Conservation (phyloP, 2,113 vertebrate species). For the Cochlearius cochlearius region DNA sequence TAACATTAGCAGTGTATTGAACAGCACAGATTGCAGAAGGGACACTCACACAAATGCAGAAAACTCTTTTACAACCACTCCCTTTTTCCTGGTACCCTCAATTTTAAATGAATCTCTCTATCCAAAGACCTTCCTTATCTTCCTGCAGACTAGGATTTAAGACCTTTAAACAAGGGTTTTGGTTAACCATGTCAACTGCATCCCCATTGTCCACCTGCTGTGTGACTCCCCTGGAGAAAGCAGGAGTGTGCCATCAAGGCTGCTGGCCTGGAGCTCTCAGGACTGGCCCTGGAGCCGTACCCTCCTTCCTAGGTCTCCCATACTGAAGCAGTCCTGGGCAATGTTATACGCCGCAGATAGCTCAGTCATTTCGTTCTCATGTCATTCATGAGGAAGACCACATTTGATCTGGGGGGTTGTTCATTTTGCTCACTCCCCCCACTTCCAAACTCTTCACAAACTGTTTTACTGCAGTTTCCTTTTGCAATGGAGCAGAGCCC, state of each 20-base stretch:
- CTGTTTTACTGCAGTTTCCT: background rate
- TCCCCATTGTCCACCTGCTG: background rate
- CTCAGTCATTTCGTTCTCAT: background rate
- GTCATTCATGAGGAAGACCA: background rate
- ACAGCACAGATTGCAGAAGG: background rate
- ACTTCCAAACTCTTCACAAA: background rate
- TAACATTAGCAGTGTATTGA: background rate
- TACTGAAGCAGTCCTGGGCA: background rate
- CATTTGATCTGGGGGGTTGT: background rate
- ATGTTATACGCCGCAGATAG: rapidly evolving
- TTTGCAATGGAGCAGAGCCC: background rate
- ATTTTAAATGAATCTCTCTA: background rate
- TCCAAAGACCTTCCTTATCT: background rate
- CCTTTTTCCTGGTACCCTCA: background rate
- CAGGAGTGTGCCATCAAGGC: background rate
- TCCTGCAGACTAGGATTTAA: background rate
- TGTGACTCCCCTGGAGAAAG: background rate
- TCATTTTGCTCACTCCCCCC: background rate
- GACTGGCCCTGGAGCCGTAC: rapidly evolving
- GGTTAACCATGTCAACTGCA: background rate
- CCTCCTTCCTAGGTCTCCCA: background rate
- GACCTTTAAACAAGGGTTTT: background rate
- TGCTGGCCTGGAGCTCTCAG: background rate
- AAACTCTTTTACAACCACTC: background rate
- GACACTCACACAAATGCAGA: background rate